phyloP scores from a whole-genome alignment of 2,888 invertebrate species.

The Napeogenes inachia region DNA sequence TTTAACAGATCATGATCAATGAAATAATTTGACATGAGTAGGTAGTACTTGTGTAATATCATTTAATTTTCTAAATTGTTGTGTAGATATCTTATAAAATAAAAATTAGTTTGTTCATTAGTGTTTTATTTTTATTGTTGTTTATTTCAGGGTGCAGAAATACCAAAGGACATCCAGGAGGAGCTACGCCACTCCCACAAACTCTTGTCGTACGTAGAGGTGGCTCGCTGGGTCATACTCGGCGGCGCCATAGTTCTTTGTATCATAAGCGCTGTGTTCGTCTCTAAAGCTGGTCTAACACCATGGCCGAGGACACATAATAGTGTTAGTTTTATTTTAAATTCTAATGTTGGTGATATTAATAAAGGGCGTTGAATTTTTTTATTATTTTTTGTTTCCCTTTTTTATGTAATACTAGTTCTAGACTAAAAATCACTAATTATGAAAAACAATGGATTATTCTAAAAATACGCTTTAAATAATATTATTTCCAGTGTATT shows the following conservation, averaged over 20 bases:
- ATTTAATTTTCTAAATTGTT: no score
- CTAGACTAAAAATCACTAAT: not conserved
- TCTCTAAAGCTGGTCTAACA: slow-evolving; percentile 44
- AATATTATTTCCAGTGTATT: no score
- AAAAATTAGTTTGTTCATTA: no score
- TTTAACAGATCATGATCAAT: no score
- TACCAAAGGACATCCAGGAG: slow-evolving; percentile 49
- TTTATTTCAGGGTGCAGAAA: slow-evolving; percentile 56
- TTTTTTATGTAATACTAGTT: not conserved
- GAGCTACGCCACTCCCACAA: slow-evolving; percentile 56
- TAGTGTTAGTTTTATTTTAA: slow-evolving; percentile 60
- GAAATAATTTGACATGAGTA: no score
- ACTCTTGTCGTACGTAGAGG: slow-evolving; percentile 55
- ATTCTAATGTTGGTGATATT: slow-evolving; percentile 39
- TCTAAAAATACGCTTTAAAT: no score
- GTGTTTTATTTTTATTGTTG: not conserved
- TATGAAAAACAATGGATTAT: no score
- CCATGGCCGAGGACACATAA: slow-evolving; percentile 52
- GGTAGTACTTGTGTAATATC: no score
- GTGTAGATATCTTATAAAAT: no score
- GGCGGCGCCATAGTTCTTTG: slow-evolving; percentile 44
- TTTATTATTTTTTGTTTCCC: not conserved
- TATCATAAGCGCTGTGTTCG: slow-evolving; percentile 35
- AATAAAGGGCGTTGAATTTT: slow-evolving; percentile 48
- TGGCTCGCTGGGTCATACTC: slow-evolving; percentile 62